These are phyloP conservation scores for Brachionus sp. DNA, from an alignment of 1,140 invertebrate genomes.

Conservation along the genomic window DNA sequence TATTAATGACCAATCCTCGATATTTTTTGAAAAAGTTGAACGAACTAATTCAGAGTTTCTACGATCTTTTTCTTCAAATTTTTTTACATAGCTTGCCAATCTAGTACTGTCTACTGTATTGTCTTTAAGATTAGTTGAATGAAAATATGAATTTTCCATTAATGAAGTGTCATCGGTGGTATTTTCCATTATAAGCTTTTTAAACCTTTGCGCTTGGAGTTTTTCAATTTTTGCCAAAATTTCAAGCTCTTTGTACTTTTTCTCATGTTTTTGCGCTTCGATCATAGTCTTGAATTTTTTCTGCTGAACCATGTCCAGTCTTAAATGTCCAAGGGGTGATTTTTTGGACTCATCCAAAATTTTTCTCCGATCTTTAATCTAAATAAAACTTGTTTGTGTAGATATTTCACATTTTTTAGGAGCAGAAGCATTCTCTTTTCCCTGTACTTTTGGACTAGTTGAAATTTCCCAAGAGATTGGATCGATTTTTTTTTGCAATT, in stretches of 20 bases:
- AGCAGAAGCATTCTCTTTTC: background rate
- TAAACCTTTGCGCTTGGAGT: background rate
- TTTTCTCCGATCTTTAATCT: background rate
- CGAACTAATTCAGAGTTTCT: slow-evolving; percentile 4
- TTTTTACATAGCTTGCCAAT: background rate
- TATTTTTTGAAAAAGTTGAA: background rate
- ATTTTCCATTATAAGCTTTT: slow-evolving; percentile 19
- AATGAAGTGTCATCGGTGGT: background rate
- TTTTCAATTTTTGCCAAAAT: slow-evolving; percentile 23
- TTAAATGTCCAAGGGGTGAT: background rate
- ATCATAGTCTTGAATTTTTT: slow-evolving; percentile 40
- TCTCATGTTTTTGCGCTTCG: slow-evolving; percentile 42
- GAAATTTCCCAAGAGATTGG: slow-evolving; percentile 24
- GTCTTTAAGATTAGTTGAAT: background rate
- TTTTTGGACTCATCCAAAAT: background rate
- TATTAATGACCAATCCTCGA: slow-evolving; percentile 11
- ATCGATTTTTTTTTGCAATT: background rate
- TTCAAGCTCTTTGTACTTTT: slow-evolving; percentile 24
- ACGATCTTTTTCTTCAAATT: background rate
- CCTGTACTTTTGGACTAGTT: background rate
- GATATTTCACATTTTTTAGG: background rate
- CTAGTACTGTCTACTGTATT: background rate
- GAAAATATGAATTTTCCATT: slow-evolving; percentile 16
- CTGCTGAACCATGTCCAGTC: background rate
- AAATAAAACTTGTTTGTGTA: slow-evolving; percentile 36